phyloP scores from a whole-genome alignment of 1,140 invertebrate genomes.

The Idris sp. region DNA sequence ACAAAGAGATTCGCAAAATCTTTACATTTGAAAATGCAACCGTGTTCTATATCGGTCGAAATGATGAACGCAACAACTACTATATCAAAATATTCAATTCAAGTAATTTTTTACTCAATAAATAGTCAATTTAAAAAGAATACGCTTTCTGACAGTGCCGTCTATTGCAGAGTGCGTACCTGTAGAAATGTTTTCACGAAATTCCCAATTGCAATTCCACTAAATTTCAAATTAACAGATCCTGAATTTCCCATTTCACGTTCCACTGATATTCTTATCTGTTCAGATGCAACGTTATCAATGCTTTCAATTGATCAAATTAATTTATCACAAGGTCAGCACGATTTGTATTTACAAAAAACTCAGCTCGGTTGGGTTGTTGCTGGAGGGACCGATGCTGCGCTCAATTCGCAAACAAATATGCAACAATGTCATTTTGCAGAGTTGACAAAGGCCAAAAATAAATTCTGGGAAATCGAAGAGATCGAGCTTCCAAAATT shows the following conservation, averaged over 20 bases:
- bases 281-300: slow-evolving; percentile 42
- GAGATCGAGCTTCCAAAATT: not conserved
- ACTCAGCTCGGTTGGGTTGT: slow-evolving; percentile 38
- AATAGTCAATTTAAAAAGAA: no score
- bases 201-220: no score
- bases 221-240: no score
- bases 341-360: slow-evolving; percentile 26
- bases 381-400: slow-evolving; percentile 1
- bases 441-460: not conserved
- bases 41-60: no score
- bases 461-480: slow-evolving; percentile 39
- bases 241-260: slow-evolving; percentile 46
- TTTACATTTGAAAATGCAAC: no score
- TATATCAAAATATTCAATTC: no score
- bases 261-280: slow-evolving; percentile 44
- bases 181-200: no score
- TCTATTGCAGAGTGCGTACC: no score
- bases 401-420: not conserved
- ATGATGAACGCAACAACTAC: no score
- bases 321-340: slow-evolving; percentile 3
- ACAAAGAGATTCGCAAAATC: no score
- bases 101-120: no score
- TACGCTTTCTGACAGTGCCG: no score
- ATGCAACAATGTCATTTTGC: not conserved
- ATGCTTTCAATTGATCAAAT: slow-evolving; percentile 29